phyloP scores from a whole-genome alignment of 2,113 vertebrate species.

The Cryptotis parvus region DNA sequence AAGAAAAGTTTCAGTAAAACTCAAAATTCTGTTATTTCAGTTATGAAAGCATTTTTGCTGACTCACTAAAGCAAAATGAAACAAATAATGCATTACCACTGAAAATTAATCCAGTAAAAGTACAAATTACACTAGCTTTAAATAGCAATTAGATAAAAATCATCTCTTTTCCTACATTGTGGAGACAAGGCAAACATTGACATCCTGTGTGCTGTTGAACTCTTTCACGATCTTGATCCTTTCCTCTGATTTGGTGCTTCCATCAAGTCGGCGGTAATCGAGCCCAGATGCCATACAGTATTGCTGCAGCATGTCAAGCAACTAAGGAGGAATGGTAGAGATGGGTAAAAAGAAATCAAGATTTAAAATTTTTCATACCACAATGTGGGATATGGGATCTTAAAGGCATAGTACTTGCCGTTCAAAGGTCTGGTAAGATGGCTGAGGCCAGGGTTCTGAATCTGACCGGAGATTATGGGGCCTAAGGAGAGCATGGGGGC shows the following conservation, averaged over 20 bases:
- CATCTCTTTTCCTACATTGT: conserved; percentile 93
- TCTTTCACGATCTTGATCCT: conserved; percentile 94
- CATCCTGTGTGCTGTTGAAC: conserved; percentile 93
- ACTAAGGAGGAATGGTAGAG: conserved; percentile 79
- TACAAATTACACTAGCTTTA: conserved; percentile 49
- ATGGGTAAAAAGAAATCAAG: background rate
- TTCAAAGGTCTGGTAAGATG: no score
- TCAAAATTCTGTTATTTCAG: conserved; percentile 53
- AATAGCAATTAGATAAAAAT: conserved; percentile 61
- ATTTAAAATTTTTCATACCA: background rate
- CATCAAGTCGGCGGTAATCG: conserved; percentile 95
- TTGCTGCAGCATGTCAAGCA: conserved; percentile 94
- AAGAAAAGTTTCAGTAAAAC: conserved; percentile 49
- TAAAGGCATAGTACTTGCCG: no score
- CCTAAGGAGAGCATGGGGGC: no score
- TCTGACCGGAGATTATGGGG: no score
- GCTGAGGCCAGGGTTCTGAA: no score
- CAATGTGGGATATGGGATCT: no score
- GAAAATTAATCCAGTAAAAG: conserved; percentile 63
- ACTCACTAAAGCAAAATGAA: conserved; percentile 68
- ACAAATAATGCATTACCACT: conserved; percentile 30
- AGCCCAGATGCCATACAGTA: conserved; percentile 96
- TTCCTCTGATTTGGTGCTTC: conserved; percentile 95
- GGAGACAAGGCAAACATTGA: conserved; percentile 96
- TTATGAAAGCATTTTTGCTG: conserved; percentile 35